Percentiles rank a stretch among this genome's conserved stretches.
Evolutionary conservation across 1,140 invertebrate genomes (phyloP).

Genomic region (Listronotus bonariensis): DNA sequence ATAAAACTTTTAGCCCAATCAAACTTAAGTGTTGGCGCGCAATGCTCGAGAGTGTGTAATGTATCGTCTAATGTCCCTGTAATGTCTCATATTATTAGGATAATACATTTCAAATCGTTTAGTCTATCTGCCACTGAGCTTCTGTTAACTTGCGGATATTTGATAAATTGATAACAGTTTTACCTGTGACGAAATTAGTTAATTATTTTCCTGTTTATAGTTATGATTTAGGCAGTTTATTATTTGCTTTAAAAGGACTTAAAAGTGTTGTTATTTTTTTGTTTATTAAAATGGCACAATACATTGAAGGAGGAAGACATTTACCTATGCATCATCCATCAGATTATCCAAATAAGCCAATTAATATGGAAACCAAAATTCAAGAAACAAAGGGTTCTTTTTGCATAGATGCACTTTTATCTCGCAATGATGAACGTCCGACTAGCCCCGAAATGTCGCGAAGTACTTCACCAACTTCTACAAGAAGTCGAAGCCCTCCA

Average conservation of each 20-base stretch:
- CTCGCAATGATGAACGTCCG: constrained; percentile 45
- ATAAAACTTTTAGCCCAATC: constrained; percentile 39
- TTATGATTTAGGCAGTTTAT: no score
- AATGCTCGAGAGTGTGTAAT: constrained; percentile 48
- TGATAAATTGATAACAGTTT: constrained; percentile 5
- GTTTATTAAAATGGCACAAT: background rate
- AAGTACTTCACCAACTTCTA: constrained; percentile 51
- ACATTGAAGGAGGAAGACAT: constrained; percentile 4
- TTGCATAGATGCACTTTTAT: constrained; percentile 70
- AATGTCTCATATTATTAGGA: constrained; percentile 56
- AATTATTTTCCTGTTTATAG: constrained; percentile 14
- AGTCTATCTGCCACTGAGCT: constrained; percentile 51
- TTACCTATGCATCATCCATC: constrained; percentile 32
- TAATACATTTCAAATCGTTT: constrained; percentile 58
- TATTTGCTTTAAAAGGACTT: no score
- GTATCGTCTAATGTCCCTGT: constrained; percentile 56
- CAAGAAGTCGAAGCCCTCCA: constrained; percentile 53
- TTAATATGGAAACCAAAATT: constrained; percentile 52
- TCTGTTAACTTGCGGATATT: constrained; percentile 21
- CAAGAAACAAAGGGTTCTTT: constrained; percentile 60
- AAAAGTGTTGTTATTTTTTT: no score
- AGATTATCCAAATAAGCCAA: constrained; percentile 31
- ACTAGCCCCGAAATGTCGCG: constrained; percentile 49
- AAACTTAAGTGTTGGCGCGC: constrained; percentile 45
- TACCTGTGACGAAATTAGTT: background rate